phyloP scores from a whole-genome alignment of 2,113 vertebrate species.

The Mesembrinibis cayennensis region DNA sequence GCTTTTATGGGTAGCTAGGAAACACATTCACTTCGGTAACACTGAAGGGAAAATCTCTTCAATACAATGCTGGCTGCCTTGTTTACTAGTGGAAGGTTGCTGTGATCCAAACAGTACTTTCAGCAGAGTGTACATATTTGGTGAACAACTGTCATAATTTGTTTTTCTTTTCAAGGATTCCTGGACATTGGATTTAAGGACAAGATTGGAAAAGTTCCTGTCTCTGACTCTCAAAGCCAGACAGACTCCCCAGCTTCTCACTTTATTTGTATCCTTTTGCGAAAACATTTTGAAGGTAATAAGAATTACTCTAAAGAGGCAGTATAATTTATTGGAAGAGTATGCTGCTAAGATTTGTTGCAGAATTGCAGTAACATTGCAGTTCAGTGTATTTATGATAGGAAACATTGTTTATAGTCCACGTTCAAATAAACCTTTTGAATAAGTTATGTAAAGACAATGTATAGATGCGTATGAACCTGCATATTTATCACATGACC shows the following conservation, averaged over 20 bases:
- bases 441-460: background rate
- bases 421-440: background rate
- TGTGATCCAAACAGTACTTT: background rate
- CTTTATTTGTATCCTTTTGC: constrained; percentile 92
- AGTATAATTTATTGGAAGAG: background rate
- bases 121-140: background rate
- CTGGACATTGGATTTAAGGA: constrained; percentile 86
- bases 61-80: background rate
- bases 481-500: background rate
- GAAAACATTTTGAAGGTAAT: background rate
- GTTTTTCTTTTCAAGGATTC: constrained; percentile 81
- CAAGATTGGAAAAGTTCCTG: constrained; percentile 85
- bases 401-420: background rate
- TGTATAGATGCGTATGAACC: background rate
- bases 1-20: background rate
- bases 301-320: background rate
- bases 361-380: background rate
- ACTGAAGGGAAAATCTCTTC: background rate
- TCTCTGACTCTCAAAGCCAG: constrained; percentile 80
- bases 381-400: background rate
- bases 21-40: background rate
- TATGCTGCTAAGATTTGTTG: background rate
- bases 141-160: background rate
- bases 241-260: constrained; percentile 82
- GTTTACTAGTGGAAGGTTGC: background rate